Evolutionary conservation across 1,140 invertebrate genomes (phyloP), one percentile per base, ranked within the genome.

Genomic region (Cryptotermes secundus): DNA sequence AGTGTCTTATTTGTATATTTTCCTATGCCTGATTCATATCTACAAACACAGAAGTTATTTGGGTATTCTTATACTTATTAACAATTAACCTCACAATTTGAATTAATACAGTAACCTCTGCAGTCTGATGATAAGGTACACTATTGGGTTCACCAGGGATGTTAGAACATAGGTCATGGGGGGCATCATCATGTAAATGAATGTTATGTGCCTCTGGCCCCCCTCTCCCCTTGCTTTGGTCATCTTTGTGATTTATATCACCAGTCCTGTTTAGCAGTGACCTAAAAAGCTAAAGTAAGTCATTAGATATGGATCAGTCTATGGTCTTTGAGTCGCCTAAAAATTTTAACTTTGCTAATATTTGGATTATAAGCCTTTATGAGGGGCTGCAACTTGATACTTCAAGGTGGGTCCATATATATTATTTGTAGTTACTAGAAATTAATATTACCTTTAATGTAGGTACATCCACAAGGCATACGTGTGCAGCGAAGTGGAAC

Each of bases 21-120:
- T 72, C 26, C 59, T 72, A 6, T 72, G 59, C 59, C 59, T 72
- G 59, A 72, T 72, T 72, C n/a, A 72, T 72, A 72, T 72, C n/a
- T n/a, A 72, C 31, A n/a, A 72, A 72, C 59, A 72, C 26, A 31
- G 59, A 26, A n/a, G 59, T 72, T 6, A 31, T 2, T 6, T 31
- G 26, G 4, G 7, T 72, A 6, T 9, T 19, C 53, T 59, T 26
- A 16, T 31, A 72, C n/a, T 72, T 31, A 72, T 72, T 72, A n/a
- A n/a, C n/a, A 72, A 14, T 72, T 72, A 1, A 72, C 59, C 59
- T 72, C 4, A 72, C 26, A 72, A 14, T 72, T 14, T 72, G 24
- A 59, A 59, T 59, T 19, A 6, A 1, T 59, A 22, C 19, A 59
- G 12, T 59, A 59, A 59, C 22, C 53, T 42, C 16, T 42, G 38